Conservation (phyloP, 2,888 invertebrate genomes). For the Nycteola revayana region DNA sequence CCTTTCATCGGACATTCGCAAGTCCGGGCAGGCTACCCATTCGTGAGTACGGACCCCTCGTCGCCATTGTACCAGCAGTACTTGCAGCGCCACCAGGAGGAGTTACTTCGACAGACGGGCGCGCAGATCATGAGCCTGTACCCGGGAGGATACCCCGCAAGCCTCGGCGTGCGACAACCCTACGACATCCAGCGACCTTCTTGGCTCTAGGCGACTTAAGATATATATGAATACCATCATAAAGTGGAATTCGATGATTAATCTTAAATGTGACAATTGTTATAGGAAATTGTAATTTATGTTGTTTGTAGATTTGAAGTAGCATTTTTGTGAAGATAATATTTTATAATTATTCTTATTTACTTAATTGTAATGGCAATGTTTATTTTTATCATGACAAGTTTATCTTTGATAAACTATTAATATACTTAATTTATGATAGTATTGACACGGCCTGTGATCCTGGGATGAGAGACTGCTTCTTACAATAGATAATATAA, state of each 20-base stretch:
- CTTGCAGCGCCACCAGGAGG: conserved; percentile 84
- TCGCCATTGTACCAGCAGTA: conserved; percentile 89
- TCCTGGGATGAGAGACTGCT: conserved; percentile 41
- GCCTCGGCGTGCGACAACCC: conserved; percentile 86
- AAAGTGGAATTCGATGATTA: conserved; percentile 31
- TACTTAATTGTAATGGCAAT: conserved; percentile 41
- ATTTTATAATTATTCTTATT: conserved; percentile 48
- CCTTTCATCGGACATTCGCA: conserved; percentile 84
- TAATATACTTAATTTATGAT: conserved; percentile 31
- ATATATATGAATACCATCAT: conserved; percentile 18
- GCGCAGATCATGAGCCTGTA: conserved; percentile 84
- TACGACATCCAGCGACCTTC: conserved; percentile 87
- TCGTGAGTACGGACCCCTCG: conserved; percentile 83
- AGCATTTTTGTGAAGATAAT: conserved; percentile 54
- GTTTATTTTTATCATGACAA: conserved; percentile 46
- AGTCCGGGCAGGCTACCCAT: conserved; percentile 83
- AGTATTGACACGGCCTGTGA: conserved; percentile 42
- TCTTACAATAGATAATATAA: conserved; percentile 28
- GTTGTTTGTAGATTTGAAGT: conserved; percentile 60
- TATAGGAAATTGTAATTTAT: conserved; percentile 66
- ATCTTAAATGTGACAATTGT: conserved; percentile 60
- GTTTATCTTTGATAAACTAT: conserved; percentile 37
- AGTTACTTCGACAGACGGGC: conserved; percentile 81
- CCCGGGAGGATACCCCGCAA: conserved; percentile 84
- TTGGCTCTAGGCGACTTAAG: conserved; percentile 80